phyloP scores from a whole-genome alignment of 2,797 vertebrate species.

The Arrhamphus sclerolepis region DNA sequence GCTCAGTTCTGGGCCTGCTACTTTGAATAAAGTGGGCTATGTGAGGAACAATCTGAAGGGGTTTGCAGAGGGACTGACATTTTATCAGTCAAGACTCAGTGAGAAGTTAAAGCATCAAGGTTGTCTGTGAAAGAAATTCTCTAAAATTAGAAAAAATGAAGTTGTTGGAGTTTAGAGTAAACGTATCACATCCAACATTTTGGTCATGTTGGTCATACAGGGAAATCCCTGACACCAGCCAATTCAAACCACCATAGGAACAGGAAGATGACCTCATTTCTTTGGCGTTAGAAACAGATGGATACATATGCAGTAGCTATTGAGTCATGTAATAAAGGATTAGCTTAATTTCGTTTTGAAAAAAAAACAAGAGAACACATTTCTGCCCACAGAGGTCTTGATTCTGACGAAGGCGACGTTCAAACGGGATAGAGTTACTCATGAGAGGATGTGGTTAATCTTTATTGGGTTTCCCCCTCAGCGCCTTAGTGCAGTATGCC shows the following conservation, averaged over 20 bases:
- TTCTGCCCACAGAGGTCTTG: slow-evolving; percentile 12
- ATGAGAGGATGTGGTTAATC: slow-evolving; percentile 54
- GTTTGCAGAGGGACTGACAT: not conserved
- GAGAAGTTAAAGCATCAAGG: too few relatives aligned
- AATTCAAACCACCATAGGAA: slow-evolving; percentile 2
- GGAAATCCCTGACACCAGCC: slow-evolving; percentile 2
- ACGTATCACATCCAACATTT: not conserved
- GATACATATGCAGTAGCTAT: not conserved
- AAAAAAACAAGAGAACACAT: not conserved
- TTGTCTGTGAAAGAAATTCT: too few relatives aligned
- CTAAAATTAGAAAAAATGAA: not conserved
- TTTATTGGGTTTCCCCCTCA: slow-evolving; percentile 50
- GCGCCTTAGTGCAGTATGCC: slow-evolving; percentile 17
- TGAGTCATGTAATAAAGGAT: slow-evolving; percentile 38
- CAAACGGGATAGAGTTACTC: slow-evolving; percentile 44
- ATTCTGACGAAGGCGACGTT: slow-evolving; percentile 37
- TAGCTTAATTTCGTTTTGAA: not conserved
- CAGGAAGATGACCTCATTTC: not conserved
- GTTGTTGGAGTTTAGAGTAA: too few relatives aligned
- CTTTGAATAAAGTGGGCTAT: too few relatives aligned
- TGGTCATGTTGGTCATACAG: not conserved
- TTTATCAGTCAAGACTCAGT: not conserved
- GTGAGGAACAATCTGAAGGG: not conserved
- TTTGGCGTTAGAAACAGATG: not conserved
- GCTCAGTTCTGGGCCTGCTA: not conserved